Evolutionary conservation across 2,888 invertebrate genomes (phyloP), one percentile per base, ranked within the genome.

Genomic region (Hydroisotoma schaefferi): DNA sequence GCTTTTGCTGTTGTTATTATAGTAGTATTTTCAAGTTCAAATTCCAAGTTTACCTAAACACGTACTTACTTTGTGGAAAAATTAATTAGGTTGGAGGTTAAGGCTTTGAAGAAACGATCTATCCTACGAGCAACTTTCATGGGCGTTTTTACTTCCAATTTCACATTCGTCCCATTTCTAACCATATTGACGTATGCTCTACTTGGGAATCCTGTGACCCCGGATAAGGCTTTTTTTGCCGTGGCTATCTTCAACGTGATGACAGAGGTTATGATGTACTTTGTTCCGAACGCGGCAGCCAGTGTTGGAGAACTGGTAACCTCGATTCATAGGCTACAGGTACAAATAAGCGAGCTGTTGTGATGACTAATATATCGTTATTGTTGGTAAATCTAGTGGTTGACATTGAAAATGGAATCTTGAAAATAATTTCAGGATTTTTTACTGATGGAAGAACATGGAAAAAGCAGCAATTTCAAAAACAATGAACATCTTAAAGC

Each of bases 111-210:
- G 68, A 78, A 81, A 55, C 84, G 85, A 5, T 85, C 87, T 81
- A 38, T 78, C 84, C 65, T 86, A 83, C 79, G 81, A 83, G 76
- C 86, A 82, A 74, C 79, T 6, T 79, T 78, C 68, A 74, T 87
- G 74, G 86, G 86, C 62, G 82, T 87, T 76, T 88, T 86, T 71
- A 79, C 79, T 68, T 77, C 77, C 74, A 89, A 92, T 0, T 88
- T 91, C 75, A 85, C 93, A 65, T 83, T 90, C 54, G 87, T 92
- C 1, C 80, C 92, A 8, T 90, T 87, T 75, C 83, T 89, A 63
- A 90, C 90, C 2, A 81, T 94, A 57, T 80, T 90, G 52, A 83
- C 87, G 1, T 90, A 86, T 74, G 79, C 90, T 1, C 77, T 80
- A 28, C 23, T 60, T 18, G 64, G 64, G 26, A 55, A 69, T 52